A percentile compares a stretch with the other conserved stretches of the same genome.
Evolutionary conservation across 2,888 invertebrate genomes (phyloP).

Genomic region (Andrena hattorfiana): DNA sequence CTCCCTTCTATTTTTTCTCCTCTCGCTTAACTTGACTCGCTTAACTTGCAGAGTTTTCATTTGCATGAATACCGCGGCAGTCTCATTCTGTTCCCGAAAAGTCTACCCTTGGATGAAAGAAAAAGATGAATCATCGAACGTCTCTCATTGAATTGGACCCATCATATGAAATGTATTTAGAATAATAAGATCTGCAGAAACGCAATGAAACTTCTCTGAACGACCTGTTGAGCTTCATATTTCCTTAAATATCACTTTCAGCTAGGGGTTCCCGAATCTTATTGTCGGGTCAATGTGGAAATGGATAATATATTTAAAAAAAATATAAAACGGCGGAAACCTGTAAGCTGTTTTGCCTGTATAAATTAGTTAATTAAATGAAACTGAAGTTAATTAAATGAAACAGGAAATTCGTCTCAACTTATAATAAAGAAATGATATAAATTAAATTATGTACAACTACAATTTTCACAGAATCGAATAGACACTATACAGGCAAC

Average conservation of each 20-base stretch:
- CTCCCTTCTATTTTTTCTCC: conserved; percentile 52
- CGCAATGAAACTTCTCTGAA: conserved; percentile 1
- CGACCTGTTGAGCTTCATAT: conserved; percentile 62
- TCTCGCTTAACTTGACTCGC: conserved; percentile 27
- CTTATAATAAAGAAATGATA: too few relatives aligned
- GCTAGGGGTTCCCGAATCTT: background rate
- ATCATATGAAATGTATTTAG: conserved; percentile 55
- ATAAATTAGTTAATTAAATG: too few relatives aligned
- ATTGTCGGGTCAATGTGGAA: background rate
- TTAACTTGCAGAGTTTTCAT: conserved; percentile 62
- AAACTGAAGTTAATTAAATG: too few relatives aligned
- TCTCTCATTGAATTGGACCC: conserved; percentile 45
- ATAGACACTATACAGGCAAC: too few relatives aligned
- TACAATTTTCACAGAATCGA: too few relatives aligned
- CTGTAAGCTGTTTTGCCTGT: too few relatives aligned
- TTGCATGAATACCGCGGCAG: conserved; percentile 70
- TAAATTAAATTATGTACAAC: too few relatives aligned
- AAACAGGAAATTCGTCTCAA: too few relatives aligned
- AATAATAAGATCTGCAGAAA: conserved; percentile 39
- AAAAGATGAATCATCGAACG: conserved; percentile 29
- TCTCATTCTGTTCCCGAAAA: conserved; percentile 62
- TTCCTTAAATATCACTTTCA: background rate
- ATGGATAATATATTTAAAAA: background rate
- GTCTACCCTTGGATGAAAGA: conserved; percentile 67
- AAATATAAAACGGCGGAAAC: too few relatives aligned